Evolutionary conservation across 1,140 invertebrate genomes (phyloP).

Genomic region (Anoplophora glabripennis): DNA sequence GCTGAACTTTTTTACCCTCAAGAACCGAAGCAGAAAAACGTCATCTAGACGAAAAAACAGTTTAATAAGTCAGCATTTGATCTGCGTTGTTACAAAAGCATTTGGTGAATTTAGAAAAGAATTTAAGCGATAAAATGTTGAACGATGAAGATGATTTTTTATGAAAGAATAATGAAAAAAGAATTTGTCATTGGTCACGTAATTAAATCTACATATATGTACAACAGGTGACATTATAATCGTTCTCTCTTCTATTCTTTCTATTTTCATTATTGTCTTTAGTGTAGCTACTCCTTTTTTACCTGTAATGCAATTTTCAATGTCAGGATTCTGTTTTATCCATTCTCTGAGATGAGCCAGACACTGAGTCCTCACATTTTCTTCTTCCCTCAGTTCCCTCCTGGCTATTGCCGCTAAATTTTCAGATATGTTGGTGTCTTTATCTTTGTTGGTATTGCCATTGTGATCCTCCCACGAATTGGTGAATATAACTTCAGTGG

Average conservation of each 20-base stretch:
- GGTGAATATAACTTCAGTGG: no score
- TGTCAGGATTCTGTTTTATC: conserved; percentile 65
- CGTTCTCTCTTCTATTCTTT: neutral
- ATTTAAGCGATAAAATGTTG: neutral
- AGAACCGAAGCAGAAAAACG: conserved; percentile 71
- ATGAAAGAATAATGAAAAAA: neutral
- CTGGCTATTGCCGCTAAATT: conserved; percentile 55
- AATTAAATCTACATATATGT: neutral
- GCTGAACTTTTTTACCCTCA: conserved; percentile 75
- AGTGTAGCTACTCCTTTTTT: no score
- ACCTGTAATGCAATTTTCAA: conserved; percentile 65
- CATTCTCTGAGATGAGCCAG: conserved; percentile 62
- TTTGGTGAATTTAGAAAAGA: neutral
- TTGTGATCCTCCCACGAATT: neutral
- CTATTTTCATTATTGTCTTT: neutral
- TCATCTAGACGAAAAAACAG: conserved; percentile 57
- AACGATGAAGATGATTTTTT: neutral
- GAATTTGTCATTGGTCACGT: neutral
- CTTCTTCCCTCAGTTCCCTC: conserved; percentile 63
- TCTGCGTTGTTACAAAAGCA: no score
- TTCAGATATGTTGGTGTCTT: conserved; percentile 44
- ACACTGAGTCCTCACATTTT: conserved; percentile 57
- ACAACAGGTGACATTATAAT: neutral
- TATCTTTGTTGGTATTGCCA: neutral
- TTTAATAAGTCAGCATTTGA: no score